Evolutionary conservation across 2,888 invertebrate genomes (phyloP), one percentile per base, ranked within the genome.

Genomic region (Polydesmus complanatus): DNA sequence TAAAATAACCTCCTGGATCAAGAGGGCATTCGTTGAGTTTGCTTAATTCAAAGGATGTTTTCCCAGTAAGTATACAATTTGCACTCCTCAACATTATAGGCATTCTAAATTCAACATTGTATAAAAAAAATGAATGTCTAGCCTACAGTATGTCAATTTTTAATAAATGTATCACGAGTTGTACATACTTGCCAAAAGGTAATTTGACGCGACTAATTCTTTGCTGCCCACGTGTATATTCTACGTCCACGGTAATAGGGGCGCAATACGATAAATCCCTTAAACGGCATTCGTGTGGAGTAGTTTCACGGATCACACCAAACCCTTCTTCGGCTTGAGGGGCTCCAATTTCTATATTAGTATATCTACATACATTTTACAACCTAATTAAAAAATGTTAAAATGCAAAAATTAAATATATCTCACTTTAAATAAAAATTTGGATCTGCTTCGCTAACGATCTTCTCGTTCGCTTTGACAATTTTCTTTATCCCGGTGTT

Each of bases 1-100:
- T 86, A 73, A 99, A 99, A 77, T 99, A 99, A 66, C 98, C 98
- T 58, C 98, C 98, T n/a, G 98, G 96, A 78, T 99, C 98, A 73
- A 92, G 84, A 0, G 97, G 96, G 73, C 98, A 99, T 75, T 99
- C 98, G 73, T 95, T 93, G 71, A 95, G 78, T 74, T 89, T 87
- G 2, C 95, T 86, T 67, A 97, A 76, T 75, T 98, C 94, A 72
- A 83, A 86, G 68, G 90, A 88, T 0, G 90, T 86, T 75, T 94
- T 93, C 60, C 86, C 86, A 53, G 83, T 82, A 21, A 98, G 78
- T 0, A 91, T 87, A 77, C 98, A 98, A 72, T 95, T 93, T 50
- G 92, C 92, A 64, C 94, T 94, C 60, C 93, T 79, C 58, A 98
- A 75, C 98, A 99, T 98, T 55, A 98, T 86, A 0, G 98, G 98